Evolutionary conservation across 2,888 invertebrate species (phyloP).

Genomic region (Anorthoa munda): DNA sequence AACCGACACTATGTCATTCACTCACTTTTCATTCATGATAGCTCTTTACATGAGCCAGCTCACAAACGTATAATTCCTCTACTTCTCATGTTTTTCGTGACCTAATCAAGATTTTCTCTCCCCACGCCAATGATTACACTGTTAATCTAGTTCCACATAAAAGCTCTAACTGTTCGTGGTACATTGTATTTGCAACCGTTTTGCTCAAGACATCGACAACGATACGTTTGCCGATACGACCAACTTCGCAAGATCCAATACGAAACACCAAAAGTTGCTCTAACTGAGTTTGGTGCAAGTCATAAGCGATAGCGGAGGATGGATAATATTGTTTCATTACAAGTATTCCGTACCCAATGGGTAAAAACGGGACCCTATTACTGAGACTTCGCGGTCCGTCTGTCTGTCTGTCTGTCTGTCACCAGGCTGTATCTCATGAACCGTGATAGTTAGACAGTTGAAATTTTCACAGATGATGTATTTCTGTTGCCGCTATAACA

Average conservation of each 20-base stretch:
- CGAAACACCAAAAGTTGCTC: slow-evolving; percentile 79
- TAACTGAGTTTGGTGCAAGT: slow-evolving; percentile 62
- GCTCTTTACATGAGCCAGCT: not conserved
- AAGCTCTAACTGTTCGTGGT: slow-evolving; percentile 32
- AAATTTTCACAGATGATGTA: too few relatives aligned
- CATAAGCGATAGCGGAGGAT: slow-evolving; percentile 19
- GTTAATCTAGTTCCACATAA: slow-evolving; percentile 16
- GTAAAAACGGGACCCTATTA: too few relatives aligned
- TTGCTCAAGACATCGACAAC: slow-evolving; percentile 71
- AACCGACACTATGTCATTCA: not conserved
- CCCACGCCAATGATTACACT: not conserved
- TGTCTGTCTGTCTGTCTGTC: too few relatives aligned
- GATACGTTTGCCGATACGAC: slow-evolving; percentile 78
- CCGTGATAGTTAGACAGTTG: too few relatives aligned
- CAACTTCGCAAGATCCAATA: slow-evolving; percentile 78
- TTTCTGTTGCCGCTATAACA: too few relatives aligned
- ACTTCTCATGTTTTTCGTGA: not conserved
- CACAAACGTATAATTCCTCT: not conserved
- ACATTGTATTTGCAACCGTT: slow-evolving; percentile 62
- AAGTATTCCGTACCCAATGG: too few relatives aligned
- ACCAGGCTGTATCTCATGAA: too few relatives aligned
- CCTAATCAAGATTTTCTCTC: not conserved
- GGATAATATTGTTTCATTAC: not conserved
- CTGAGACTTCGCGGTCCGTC: too few relatives aligned
- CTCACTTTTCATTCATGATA: not conserved